A percentile compares a stretch with the other conserved stretches of the same genome.
These are phyloP conservation scores for Scaptomyza caliginosa DNA, from an alignment of 2,888 invertebrate species.

Conservation along the genomic window DNA sequence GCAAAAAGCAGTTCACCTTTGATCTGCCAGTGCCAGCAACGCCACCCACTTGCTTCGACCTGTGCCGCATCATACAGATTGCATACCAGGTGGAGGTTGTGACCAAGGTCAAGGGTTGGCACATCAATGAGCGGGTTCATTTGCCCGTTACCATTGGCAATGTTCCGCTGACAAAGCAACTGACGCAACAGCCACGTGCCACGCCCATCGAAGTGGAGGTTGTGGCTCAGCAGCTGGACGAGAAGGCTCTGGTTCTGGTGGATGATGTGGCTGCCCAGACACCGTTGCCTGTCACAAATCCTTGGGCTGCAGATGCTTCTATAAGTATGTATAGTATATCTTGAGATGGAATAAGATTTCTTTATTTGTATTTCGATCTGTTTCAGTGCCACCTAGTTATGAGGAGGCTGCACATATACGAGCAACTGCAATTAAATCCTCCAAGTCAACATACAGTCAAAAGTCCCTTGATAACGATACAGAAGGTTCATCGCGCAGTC, in stretches of 20 bases:
- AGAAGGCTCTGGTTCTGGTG: slow-evolving; percentile 51
- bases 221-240: slow-evolving; percentile 54
- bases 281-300: slow-evolving; percentile 15
- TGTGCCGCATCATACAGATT: slow-evolving; percentile 80
- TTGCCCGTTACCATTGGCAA: slow-evolving; percentile 82
- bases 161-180: slow-evolving; percentile 66
- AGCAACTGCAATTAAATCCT: not conserved
- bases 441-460: slow-evolving; percentile 29
- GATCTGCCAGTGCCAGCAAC: slow-evolving; percentile 77
- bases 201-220: slow-evolving; percentile 34
- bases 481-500: slow-evolving; percentile 3
- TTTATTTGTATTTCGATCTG: not conserved
- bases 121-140: slow-evolving; percentile 62
- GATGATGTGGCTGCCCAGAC: slow-evolving; percentile 10
- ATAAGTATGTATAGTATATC: slow-evolving; percentile 52
- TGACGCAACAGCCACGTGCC: slow-evolving; percentile 36
- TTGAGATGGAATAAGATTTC: not conserved
- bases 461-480: slow-evolving; percentile 37
- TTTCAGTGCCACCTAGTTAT: slow-evolving; percentile 80
- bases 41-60: slow-evolving; percentile 79
- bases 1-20: slow-evolving; percentile 70
- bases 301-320: slow-evolving; percentile 62
- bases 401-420: slow-evolving; percentile 78
- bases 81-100: slow-evolving; percentile 79
- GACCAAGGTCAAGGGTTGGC: slow-evolving; percentile 71